Conservation (phyloP, 2,888 invertebrate species). For the Pasiphila rectangulata region DNA sequence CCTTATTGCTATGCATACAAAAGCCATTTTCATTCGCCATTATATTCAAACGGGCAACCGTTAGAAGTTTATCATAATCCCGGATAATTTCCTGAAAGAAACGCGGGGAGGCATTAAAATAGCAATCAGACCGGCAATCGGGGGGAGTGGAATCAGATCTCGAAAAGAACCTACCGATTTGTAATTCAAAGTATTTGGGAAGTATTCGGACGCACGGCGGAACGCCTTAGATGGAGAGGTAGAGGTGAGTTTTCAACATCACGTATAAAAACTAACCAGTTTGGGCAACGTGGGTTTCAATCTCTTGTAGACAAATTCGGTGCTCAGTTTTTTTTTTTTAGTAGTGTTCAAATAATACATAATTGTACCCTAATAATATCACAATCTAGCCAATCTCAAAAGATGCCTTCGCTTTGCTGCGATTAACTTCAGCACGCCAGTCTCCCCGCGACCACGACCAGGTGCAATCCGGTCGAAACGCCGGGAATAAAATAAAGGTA, state of each 20-base stretch:
- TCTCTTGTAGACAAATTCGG: no score
- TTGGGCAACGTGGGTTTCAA: no score
- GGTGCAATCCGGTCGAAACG: no score
- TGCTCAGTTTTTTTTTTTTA: no score
- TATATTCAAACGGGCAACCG: constrained; percentile 31
- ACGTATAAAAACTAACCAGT: no score
- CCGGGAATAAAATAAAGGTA: no score
- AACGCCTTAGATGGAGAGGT: constrained; percentile 11
- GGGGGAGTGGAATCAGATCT: constrained; percentile 57
- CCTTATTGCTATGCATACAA: constrained; percentile 26
- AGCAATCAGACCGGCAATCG: constrained; percentile 75
- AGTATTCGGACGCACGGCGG: constrained; percentile 31
- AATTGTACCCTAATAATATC: no score
- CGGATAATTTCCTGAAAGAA: constrained; percentile 57
- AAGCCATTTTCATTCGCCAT: constrained; percentile 23
- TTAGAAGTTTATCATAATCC: constrained; percentile 38
- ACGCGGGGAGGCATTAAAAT: constrained; percentile 66
- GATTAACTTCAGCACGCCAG: no score
- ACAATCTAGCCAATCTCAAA: no score
- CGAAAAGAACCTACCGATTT: constrained; percentile 74
- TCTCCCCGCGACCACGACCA: no score
- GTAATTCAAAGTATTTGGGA: constrained; percentile 63
- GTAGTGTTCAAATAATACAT: no score
- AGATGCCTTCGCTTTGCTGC: no score
- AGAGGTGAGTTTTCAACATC: background rate